A percentile compares a stretch with the other conserved stretches of the same genome.
These are phyloP conservation scores for Brachypalpus laphriformis DNA, from an alignment of 2,888 invertebrate genomes.

Conservation along the genomic window DNA sequence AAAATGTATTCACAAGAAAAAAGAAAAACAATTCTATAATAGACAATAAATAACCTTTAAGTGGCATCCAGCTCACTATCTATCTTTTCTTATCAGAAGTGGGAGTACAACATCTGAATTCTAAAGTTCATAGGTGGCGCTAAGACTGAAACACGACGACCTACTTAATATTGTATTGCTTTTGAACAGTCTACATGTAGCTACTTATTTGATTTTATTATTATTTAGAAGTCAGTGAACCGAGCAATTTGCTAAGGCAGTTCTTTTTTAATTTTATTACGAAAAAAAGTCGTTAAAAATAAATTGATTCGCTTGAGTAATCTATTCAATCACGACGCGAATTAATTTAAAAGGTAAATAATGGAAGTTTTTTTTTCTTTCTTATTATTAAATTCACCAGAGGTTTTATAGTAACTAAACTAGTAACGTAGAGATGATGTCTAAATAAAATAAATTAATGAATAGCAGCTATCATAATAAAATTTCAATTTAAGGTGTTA, in stretches of 20 bases:
- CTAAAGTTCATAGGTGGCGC: conserved; percentile 17
- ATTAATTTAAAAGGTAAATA: conserved; percentile 27
- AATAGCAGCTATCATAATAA: conserved; percentile 4
- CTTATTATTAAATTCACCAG: background rate
- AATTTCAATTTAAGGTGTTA: conserved; percentile 23
- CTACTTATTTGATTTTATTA: background rate
- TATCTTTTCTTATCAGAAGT: background rate
- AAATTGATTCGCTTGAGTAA: conserved; percentile 29
- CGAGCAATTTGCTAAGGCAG: background rate
- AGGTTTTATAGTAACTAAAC: background rate
- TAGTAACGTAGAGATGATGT: background rate
- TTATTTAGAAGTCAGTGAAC: conserved; percentile 21
- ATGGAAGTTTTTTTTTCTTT: background rate
- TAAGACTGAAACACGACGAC: background rate
- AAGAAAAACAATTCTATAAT: background rate
- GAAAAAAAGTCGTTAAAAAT: conserved; percentile 27
- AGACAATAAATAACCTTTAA: conserved; percentile 8
- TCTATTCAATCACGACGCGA: conserved; percentile 21
- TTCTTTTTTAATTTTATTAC: background rate
- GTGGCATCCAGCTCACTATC: background rate
- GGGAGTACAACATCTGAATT: background rate
- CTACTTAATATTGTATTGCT: no score
- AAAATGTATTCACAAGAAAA: background rate
- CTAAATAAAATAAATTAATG: conserved; percentile 24
- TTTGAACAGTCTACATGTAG: background rate